Evolutionary conservation across 1,140 invertebrate species (phyloP).

Genomic region (Anastatus disparis): DNA sequence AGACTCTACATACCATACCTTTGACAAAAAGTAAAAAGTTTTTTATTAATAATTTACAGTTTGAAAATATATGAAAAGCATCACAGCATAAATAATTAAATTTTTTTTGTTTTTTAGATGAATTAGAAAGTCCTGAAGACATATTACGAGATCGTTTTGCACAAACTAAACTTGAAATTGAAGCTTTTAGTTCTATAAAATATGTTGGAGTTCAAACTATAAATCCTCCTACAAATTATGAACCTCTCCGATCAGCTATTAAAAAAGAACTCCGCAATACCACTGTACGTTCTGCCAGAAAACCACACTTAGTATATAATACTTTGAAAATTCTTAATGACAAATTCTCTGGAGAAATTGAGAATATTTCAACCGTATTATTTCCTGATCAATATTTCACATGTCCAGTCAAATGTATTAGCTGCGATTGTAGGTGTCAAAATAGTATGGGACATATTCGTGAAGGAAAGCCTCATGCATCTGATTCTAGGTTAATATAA

Average conservation of each 20-base stretch:
- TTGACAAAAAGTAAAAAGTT: slow-evolving; percentile 62
- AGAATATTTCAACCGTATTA: slow-evolving; percentile 71
- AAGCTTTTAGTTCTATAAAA: slow-evolving; percentile 79
- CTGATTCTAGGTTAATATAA: slow-evolving; percentile 61
- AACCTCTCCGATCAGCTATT: slow-evolving; percentile 62
- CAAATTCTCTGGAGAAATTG: slow-evolving; percentile 79
- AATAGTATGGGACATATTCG: slow-evolving; percentile 82
- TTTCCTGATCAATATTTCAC: slow-evolving; percentile 88
- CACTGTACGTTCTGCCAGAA: slow-evolving; percentile 74
- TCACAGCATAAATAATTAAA: slow-evolving; percentile 30
- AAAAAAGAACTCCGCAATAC: slow-evolving; percentile 74
- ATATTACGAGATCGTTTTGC: slow-evolving; percentile 74
- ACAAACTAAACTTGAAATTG: slow-evolving; percentile 72
- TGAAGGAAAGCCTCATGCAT: slow-evolving; percentile 75
- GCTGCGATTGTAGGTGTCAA: slow-evolving; percentile 77
- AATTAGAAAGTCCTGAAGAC: slow-evolving; percentile 74
- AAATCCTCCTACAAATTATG: slow-evolving; percentile 69
- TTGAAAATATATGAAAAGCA: neutral
- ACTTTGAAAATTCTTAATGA: slow-evolving; percentile 81
- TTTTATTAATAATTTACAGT: neutral
- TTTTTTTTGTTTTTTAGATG: slow-evolving; percentile 56
- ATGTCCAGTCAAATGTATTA: slow-evolving; percentile 77
- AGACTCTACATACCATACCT: slow-evolving; percentile 80
- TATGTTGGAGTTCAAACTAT: slow-evolving; percentile 75
- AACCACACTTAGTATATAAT: slow-evolving; percentile 74